A percentile compares a stretch with the other conserved stretches of the same genome.
These are phyloP conservation scores for Acleris cristana DNA, from an alignment of 2,888 invertebrate genomes.

Conservation along the genomic window DNA sequence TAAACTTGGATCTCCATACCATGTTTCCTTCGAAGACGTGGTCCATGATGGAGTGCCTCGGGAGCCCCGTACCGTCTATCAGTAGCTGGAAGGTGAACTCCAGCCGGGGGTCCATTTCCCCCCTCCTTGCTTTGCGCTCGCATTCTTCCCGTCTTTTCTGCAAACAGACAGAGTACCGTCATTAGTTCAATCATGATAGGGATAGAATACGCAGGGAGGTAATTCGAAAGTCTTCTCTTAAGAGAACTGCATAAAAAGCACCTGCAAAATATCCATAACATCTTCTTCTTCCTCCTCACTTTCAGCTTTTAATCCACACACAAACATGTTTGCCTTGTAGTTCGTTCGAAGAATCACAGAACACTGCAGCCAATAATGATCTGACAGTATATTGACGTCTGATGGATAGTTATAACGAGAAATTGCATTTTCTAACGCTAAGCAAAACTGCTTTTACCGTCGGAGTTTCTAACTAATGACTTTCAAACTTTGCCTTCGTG, in stretches of 20 bases:
- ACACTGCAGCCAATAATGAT: neutral
- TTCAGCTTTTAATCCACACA: constrained; percentile 80
- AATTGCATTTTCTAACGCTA: constrained; percentile 15
- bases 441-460: neutral
- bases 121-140: constrained; percentile 94
- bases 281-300: constrained; percentile 85
- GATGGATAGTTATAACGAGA: neutral
- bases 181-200: neutral
- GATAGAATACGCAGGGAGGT: neutral
- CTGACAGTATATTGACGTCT: neutral
- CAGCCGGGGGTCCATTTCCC: constrained; percentile 96
- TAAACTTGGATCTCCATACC: constrained; percentile 70
- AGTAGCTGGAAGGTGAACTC: constrained; percentile 95
- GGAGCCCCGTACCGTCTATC: constrained; percentile 92
- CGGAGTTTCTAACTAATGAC: constrained; percentile 6
- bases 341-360: neutral
- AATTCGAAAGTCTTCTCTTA: neutral
- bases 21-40: constrained; percentile 95
- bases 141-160: constrained; percentile 93
- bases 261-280: constrained; percentile 78
- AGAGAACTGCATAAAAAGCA: constrained; percentile 40
- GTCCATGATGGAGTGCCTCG: constrained; percentile 94
- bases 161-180: constrained; percentile 38
- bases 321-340: constrained; percentile 76
- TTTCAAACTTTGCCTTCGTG: constrained; percentile 15